A percentile compares a stretch with the other conserved stretches of the same genome.
Conservation (phyloP, 2,797 vertebrate species). For the Luscinia megarhynchos region DNA sequence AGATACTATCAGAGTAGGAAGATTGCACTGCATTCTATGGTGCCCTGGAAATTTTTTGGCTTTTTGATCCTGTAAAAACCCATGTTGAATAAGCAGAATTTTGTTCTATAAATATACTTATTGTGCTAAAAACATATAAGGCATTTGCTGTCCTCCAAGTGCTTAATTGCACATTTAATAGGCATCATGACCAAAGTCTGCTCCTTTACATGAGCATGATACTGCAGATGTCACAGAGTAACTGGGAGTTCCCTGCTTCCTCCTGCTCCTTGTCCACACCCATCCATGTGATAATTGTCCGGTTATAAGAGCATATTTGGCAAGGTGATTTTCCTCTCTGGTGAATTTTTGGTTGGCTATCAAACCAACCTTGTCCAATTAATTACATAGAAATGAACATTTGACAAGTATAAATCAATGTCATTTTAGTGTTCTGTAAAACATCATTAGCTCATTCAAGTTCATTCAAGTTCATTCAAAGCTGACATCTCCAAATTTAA, state of each 20-base stretch:
- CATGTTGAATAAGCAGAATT: background rate
- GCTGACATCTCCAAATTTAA: background rate
- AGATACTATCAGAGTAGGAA: background rate
- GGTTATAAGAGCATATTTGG: conserved; percentile 44
- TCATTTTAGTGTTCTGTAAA: conserved; percentile 16
- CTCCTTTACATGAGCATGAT: background rate
- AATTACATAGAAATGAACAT: conserved; percentile 25
- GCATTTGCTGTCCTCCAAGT: background rate
- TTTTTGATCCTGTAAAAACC: background rate
- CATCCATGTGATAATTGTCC: background rate
- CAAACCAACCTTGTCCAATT: background rate
- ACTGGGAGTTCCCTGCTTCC: conserved; percentile 42
- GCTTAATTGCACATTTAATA: background rate
- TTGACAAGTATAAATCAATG: background rate
- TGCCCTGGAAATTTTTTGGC: background rate
- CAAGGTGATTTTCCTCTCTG: conserved; percentile 44
- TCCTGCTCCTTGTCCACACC: conserved; percentile 36
- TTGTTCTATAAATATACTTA: background rate
- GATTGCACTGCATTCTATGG: background rate
- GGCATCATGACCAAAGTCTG: background rate
- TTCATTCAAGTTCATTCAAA: background rate
- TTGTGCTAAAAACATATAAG: background rate
- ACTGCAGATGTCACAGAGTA: background rate
- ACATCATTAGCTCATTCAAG: background rate
- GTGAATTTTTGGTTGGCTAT: conserved; percentile 19